phyloP scores from a whole-genome alignment of 2,888 invertebrate species.

The Scaptomyza reducta region DNA sequence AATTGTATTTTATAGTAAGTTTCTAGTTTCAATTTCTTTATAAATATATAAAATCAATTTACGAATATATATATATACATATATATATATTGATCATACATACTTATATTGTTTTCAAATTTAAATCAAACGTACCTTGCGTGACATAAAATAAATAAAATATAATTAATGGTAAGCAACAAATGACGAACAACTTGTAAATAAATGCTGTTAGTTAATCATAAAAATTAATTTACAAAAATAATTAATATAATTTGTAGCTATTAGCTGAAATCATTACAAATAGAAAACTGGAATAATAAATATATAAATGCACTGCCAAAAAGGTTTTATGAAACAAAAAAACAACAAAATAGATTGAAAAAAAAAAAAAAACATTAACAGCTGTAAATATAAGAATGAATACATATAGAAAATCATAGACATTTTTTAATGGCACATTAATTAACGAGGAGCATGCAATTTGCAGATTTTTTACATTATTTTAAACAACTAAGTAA shows the following conservation, averaged over 20 bases:
- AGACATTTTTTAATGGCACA: slow-evolving; percentile 79
- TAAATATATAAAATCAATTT: slow-evolving; percentile 18
- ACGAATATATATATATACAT: background rate
- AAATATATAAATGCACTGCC: slow-evolving; percentile 82
- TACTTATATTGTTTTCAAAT: slow-evolving; percentile 36
- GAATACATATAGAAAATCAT: slow-evolving; percentile 78
- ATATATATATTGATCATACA: background rate
- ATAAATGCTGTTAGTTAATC: slow-evolving; percentile 78
- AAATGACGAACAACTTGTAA: slow-evolving; percentile 63
- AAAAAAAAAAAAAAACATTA: slow-evolving; percentile 40
- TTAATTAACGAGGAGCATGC: slow-evolving; percentile 71
- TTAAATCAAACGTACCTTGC: slow-evolving; percentile 78
- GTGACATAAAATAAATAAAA: slow-evolving; percentile 55
- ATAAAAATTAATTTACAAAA: slow-evolving; percentile 61
- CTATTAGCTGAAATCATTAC: slow-evolving; percentile 66
- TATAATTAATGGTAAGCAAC: slow-evolving; percentile 26
- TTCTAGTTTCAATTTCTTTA: slow-evolving; percentile 59
- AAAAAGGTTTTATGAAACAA: slow-evolving; percentile 81
- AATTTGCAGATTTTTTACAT: slow-evolving; percentile 76
- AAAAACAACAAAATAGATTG: slow-evolving; percentile 52
- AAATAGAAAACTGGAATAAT: slow-evolving; percentile 68
- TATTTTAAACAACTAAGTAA: slow-evolving; percentile 70
- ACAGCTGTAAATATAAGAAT: slow-evolving; percentile 80
- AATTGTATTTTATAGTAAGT: slow-evolving; percentile 67
- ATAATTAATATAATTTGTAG: slow-evolving; percentile 65